Conservation (phyloP, 1,140 invertebrate genomes). For the Zophobas atratus region DNA sequence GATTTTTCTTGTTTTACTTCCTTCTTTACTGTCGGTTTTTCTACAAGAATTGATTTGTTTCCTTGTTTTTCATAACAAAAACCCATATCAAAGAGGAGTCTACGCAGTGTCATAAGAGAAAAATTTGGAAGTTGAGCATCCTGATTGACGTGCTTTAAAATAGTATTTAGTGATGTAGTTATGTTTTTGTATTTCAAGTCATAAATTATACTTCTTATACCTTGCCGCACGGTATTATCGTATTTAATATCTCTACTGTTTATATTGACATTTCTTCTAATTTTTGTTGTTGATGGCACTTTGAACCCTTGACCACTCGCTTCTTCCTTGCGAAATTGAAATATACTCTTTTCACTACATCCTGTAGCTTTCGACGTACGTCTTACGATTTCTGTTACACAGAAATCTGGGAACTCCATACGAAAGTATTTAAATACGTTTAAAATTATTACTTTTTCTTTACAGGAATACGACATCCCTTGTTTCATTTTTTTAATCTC, state of each 20-base stretch:
- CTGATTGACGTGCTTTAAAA: conserved; percentile 62
- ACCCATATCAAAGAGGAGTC: conserved; percentile 64
- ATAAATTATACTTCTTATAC: conserved; percentile 62
- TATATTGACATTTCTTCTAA: conserved; percentile 63
- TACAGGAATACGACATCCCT: conserved; percentile 64
- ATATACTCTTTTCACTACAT: conserved; percentile 65
- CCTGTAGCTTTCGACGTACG: conserved; percentile 64
- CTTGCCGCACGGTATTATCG: conserved; percentile 59
- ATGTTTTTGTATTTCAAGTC: conserved; percentile 63
- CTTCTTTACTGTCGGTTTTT: conserved; percentile 50
- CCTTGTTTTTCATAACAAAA: conserved; percentile 65
- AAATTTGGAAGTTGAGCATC: conserved; percentile 61
- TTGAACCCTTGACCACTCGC: conserved; percentile 63
- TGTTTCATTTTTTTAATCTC: conserved; percentile 66
- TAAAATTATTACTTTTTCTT: conserved; percentile 65
- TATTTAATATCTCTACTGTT: conserved; percentile 65
- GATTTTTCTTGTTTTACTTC: conserved; percentile 21
- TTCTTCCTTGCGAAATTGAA: conserved; percentile 65
- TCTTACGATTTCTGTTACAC: conserved; percentile 63
- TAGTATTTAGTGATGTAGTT: conserved; percentile 62
- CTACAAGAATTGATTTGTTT: conserved; percentile 62
- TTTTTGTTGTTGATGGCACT: conserved; percentile 63
- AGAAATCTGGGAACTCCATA: conserved; percentile 60
- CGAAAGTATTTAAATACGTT: conserved; percentile 66
- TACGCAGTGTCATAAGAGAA: conserved; percentile 64